A percentile compares a stretch with the other conserved stretches of the same genome.
phyloP scores from a whole-genome alignment of 2,888 invertebrate genomes.

The Drepanosiphum platanoidis region DNA sequence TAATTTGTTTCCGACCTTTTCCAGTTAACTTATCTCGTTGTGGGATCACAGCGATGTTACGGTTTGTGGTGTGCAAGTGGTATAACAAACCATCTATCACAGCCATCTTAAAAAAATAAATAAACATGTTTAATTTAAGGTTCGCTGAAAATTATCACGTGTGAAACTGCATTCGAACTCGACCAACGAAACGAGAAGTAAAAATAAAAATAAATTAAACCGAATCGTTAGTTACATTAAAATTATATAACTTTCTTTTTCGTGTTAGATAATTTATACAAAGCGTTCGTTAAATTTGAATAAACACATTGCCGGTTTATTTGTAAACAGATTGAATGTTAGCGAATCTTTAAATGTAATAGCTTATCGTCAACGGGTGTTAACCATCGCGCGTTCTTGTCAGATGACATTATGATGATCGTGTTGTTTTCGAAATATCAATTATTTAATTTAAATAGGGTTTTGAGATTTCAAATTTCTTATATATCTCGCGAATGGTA shows the following conservation, averaged over 20 bases:
- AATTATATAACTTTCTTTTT: not conserved
- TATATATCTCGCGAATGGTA: too few species aligned
- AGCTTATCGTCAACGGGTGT: too few species aligned
- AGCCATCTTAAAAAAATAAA: not conserved
- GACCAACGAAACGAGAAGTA: not conserved
- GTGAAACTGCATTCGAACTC: not conserved
- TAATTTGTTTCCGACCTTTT: conserved; percentile 41
- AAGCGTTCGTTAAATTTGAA: not conserved
- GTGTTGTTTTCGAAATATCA: too few species aligned
- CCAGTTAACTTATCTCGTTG: conserved; percentile 7
- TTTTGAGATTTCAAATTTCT: too few species aligned
- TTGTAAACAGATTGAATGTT: not conserved
- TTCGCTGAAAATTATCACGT: not conserved
- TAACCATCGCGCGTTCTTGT: too few species aligned
- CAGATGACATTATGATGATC: too few species aligned
- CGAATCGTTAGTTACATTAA: not conserved
- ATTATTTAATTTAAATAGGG: too few species aligned
- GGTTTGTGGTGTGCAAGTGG: not conserved
- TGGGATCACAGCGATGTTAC: not conserved
- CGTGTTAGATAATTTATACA: not conserved
- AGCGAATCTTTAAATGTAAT: too few species aligned
- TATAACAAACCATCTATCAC: not conserved
- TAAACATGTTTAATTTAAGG: not conserved
- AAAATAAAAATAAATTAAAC: not conserved
- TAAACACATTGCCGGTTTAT: not conserved